Conservation (phyloP, 2,797 vertebrate species). For the Australoheros facetus region DNA sequence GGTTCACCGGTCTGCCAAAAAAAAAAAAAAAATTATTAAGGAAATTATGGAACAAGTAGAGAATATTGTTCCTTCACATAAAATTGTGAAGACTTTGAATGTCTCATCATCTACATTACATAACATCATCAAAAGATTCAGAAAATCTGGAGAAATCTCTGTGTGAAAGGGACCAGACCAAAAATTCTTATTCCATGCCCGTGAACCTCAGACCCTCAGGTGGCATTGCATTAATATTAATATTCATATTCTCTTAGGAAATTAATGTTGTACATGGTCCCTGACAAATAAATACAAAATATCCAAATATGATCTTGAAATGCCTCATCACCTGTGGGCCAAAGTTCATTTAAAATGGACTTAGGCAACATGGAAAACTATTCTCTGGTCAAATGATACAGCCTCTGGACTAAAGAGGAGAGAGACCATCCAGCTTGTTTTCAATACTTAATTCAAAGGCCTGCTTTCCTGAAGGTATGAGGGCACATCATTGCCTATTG, state of each 20-base stretch:
- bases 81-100: not conserved
- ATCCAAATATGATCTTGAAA: not conserved
- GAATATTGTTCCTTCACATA: no score
- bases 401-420: not conserved
- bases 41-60: no score
- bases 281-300: no score
- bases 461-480: no score
- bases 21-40: no score
- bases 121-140: not conserved
- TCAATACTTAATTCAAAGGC: no score
- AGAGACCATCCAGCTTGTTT: not conserved
- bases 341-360: not conserved
- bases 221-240: not conserved
- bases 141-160: not conserved
- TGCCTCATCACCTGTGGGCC: fast-evolving
- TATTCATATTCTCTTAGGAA: no score
- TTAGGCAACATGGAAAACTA: not conserved
- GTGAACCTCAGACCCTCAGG: not conserved
- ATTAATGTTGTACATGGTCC: no score
- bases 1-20: no score
- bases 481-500: not conserved
- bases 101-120: not conserved
- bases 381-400: not conserved
- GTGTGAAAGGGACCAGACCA: not conserved
- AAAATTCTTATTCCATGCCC: not conserved